Evolutionary conservation across 2,113 vertebrate species (phyloP), one percentile per base, ranked within the genome.

Genomic region (Paracanthobrama guichenoti): DNA sequence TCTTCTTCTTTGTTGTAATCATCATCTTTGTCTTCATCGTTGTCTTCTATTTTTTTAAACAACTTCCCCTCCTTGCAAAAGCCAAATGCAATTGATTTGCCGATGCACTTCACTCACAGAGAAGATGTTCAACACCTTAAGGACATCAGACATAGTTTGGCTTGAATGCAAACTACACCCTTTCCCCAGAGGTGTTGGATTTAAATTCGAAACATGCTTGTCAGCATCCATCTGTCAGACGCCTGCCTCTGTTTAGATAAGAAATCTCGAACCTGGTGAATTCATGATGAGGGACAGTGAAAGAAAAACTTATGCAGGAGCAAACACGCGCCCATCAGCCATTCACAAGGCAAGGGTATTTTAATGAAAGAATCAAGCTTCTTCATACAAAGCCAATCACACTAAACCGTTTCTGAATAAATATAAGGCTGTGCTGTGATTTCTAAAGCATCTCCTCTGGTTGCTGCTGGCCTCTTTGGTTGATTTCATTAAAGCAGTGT

Each of bases 161-260:
- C 79, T 76, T 85, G 85, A 82, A 83, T 86, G 81, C 69, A 81
- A 85, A 81, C 74, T 73, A 44, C 84, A 31, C 31, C 57, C 12
- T 80, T 73, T 55, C 67, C 84, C 57, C 50, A 31, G 59, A 48
- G 83, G 75, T 71, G 83, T 77, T 72, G 62, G 83, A 83, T 88
- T 86, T 88, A 84, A 85, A 87, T 88, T 88, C 85, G 62, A 84
- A 85, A 83, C 87, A 88, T 83, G 83, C 74, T 71, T 60, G 64
- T 53, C 79, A 79, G 42, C 81, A 86, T 87, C 80, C 59, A 77
- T 79, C 83, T 85, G 87, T 88, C 87, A 88, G 85, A 59, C 22
- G 80, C 31, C 83, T 85, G 79, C 67, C 80, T 85, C 66, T 67
- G 84, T 88, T 85, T 85, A 72, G 83, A 88, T 88, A 88, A 88